Conservation (phyloP, 1,140 invertebrate species). For the Magallana ariakensis region DNA sequence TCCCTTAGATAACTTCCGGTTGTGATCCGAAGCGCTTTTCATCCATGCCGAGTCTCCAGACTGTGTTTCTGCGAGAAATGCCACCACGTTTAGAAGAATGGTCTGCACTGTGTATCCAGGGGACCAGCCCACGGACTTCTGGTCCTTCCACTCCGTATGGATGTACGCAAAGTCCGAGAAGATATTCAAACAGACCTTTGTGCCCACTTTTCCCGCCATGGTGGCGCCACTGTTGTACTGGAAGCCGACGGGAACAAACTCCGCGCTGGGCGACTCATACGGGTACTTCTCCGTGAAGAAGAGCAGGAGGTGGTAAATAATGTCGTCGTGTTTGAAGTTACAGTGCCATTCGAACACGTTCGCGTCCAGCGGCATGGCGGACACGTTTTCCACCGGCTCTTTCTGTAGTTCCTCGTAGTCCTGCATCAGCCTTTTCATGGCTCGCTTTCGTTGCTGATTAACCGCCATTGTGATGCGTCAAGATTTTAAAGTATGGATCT, state of each 20-base stretch:
- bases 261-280: constrained; percentile 72
- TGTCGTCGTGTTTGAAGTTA: constrained; percentile 72
- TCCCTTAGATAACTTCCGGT: constrained; percentile 64
- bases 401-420: constrained; percentile 68
- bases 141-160: constrained; percentile 72
- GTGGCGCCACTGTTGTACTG: constrained; percentile 72
- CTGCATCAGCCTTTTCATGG: constrained; percentile 67
- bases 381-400: constrained; percentile 71
- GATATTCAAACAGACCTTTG: constrained; percentile 70
- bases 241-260: constrained; percentile 73
- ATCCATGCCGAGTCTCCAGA: constrained; percentile 56
- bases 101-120: constrained; percentile 74
- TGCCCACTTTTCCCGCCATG: constrained; percentile 70
- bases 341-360: constrained; percentile 76
- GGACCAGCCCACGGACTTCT: constrained; percentile 72
- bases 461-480: constrained; percentile 52
- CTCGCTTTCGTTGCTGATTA: constrained; percentile 62
- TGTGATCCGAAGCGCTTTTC: constrained; percentile 57
- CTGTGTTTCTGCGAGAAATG: constrained; percentile 71
- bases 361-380: constrained; percentile 67
- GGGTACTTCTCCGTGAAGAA: constrained; percentile 73
- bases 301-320: constrained; percentile 71
- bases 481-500: too few relatives aligned
- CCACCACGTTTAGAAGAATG: constrained; percentile 71
- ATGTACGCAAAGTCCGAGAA: constrained; percentile 72